Conservation (phyloP, 2,888 invertebrate genomes). For the Phengaris arion region DNA sequence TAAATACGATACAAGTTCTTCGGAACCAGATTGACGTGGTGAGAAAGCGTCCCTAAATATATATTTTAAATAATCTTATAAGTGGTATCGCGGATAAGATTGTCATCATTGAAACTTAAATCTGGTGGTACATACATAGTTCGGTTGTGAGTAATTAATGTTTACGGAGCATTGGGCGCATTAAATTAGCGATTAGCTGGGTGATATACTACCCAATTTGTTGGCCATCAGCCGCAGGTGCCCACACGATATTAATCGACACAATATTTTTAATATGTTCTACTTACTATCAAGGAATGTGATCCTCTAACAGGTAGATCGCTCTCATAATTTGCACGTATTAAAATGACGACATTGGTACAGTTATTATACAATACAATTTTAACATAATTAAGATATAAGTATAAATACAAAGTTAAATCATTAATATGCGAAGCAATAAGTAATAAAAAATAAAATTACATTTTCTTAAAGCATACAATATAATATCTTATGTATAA, state of each 20-base stretch:
- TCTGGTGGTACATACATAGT: background rate
- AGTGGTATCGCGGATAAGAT: background rate
- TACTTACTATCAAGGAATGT: too few relatives aligned
- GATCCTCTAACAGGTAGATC: too few relatives aligned
- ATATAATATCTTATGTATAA: too few relatives aligned
- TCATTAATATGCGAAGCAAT: too few relatives aligned
- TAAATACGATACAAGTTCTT: background rate
- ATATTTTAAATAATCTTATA: background rate
- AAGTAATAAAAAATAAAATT: too few relatives aligned
- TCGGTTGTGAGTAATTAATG: constrained; percentile 52
- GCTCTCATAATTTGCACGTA: too few relatives aligned
- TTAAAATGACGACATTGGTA: too few relatives aligned
- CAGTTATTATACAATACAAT: too few relatives aligned
- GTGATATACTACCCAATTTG: constrained; percentile 69
- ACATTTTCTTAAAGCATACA: too few relatives aligned
- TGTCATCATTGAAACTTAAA: background rate
- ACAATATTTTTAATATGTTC: background rate
- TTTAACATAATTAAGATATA: too few relatives aligned
- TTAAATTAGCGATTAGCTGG: constrained; percentile 62
- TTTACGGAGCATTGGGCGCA: constrained; percentile 60
- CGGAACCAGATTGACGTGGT: background rate
- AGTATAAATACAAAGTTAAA: too few relatives aligned
- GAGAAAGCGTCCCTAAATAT: background rate
- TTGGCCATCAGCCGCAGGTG: constrained; percentile 69
- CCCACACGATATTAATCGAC: constrained; percentile 30